Evolutionary conservation across 2,888 invertebrate genomes (phyloP).

Genomic region (Callyntrura sp.): DNA sequence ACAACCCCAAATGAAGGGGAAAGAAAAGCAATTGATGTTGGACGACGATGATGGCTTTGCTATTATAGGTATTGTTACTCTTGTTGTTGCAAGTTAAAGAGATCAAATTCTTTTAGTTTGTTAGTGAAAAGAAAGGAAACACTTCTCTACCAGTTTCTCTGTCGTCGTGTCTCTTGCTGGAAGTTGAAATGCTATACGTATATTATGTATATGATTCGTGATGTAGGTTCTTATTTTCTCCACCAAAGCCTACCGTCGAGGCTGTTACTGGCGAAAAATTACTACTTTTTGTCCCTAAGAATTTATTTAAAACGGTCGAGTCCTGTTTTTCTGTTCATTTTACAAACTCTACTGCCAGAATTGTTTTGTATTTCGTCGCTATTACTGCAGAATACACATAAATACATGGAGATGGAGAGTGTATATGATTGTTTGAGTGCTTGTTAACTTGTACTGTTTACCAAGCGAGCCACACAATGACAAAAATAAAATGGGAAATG

Average conservation of each 20-base stretch:
- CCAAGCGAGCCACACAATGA: slow-evolving; percentile 46
- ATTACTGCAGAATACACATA: too few relatives aligned
- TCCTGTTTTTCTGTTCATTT: background rate
- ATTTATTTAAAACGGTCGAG: slow-evolving; percentile 34
- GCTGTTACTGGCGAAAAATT: slow-evolving; percentile 56
- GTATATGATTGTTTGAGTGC: slow-evolving; percentile 1
- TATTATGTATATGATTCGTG: background rate
- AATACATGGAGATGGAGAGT: background rate
- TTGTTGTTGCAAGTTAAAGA: slow-evolving; percentile 31
- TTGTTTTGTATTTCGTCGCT: background rate
- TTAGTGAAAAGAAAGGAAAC: slow-evolving; percentile 6
- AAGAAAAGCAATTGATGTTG: slow-evolving; percentile 19
- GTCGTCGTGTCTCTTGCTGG: background rate
- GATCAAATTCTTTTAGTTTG: slow-evolving; percentile 55
- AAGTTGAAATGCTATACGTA: background rate
- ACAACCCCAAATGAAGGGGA: slow-evolving; percentile 35
- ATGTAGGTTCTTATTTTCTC: background rate
- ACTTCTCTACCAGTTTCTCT: background rate
- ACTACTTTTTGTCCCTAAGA: slow-evolving; percentile 50
- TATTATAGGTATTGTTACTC: slow-evolving; percentile 21
- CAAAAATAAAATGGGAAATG: slow-evolving; percentile 27
- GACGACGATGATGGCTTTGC: slow-evolving; percentile 37
- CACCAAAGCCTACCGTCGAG: background rate
- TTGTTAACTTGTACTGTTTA: slow-evolving; percentile 22
- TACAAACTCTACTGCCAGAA: background rate